Conservation (phyloP, 2,113 vertebrate species). For the Tragelaphus buxtoni region DNA sequence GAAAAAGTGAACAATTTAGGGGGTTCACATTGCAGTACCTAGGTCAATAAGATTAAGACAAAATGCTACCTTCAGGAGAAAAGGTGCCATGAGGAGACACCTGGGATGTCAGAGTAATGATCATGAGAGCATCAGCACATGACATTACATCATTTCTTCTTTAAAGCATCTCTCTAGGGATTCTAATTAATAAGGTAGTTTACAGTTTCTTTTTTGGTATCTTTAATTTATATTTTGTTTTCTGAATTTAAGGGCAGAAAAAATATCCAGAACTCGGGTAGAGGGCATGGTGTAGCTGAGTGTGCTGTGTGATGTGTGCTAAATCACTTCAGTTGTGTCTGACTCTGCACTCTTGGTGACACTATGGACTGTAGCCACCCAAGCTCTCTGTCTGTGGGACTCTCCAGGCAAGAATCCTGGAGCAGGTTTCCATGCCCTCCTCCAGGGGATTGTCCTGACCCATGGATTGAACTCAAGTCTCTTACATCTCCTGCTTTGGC, state of each 20-base stretch:
- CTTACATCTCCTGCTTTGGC: neutral
- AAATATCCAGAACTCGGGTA: neutral
- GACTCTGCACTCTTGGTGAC: neutral
- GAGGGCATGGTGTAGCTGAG: accelerated
- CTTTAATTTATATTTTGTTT: neutral
- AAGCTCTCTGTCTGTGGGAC: neutral
- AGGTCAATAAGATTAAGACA: neutral
- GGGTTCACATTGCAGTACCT: neutral
- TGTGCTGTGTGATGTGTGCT: neutral
- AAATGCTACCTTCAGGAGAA: neutral
- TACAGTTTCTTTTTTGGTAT: neutral
- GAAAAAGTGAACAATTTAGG: neutral
- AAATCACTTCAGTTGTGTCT: neutral
- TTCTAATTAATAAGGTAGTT: neutral
- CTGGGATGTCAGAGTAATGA: neutral
- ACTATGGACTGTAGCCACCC: neutral
- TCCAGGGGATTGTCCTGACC: neutral
- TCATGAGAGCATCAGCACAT: neutral
- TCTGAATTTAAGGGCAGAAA: neutral
- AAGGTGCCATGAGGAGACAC: neutral
- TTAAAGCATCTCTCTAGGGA: neutral
- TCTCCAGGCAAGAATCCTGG: neutral
- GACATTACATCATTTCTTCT: neutral
- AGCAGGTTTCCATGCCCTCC: neutral
- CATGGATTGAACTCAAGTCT: neutral